These are phyloP conservation scores for Fregetta grallaria DNA, from an alignment of 2,113 vertebrate species.

Conservation along the genomic window DNA sequence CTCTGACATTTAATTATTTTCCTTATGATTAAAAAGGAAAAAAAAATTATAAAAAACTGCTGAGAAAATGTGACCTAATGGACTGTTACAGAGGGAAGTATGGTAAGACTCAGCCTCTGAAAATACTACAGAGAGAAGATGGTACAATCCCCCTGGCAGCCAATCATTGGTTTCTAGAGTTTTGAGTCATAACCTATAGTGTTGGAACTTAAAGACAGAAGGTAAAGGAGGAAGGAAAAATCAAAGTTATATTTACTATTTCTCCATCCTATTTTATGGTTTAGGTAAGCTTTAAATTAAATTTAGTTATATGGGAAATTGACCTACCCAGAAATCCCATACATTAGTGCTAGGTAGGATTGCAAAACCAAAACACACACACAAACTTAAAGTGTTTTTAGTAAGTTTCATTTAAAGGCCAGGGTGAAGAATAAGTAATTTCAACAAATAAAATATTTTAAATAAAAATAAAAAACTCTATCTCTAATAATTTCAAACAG, in stretches of 20 bases:
- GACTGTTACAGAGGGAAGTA: not conserved
- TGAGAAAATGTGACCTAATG: not conserved
- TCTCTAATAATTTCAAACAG: not conserved
- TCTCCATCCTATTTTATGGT: not conserved
- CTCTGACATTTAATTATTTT: not conserved
- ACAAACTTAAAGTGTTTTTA: not conserved
- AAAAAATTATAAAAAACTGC: not conserved
- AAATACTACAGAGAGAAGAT: not conserved
- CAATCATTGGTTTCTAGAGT: not conserved
- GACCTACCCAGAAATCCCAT: not conserved
- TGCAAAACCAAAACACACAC: not conserved
- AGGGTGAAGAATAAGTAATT: not conserved
- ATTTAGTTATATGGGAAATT: not conserved
- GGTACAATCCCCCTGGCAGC: not conserved
- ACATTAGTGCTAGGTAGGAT: accelerated
- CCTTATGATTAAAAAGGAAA: not conserved
- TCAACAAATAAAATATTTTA: not conserved
- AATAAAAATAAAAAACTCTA: not conserved
- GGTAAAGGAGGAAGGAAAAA: not conserved
- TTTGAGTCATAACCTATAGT: not conserved
- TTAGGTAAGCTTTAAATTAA: not conserved
- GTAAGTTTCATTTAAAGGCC: not conserved
- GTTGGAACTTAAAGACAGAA: not conserved
- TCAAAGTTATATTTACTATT: not conserved
- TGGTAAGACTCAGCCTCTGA: not conserved